Percentiles rank a stretch among this genome's conserved stretches.
Evolutionary conservation across 2,888 invertebrate species (phyloP).

Genomic region (Trissoscelio sp.): DNA sequence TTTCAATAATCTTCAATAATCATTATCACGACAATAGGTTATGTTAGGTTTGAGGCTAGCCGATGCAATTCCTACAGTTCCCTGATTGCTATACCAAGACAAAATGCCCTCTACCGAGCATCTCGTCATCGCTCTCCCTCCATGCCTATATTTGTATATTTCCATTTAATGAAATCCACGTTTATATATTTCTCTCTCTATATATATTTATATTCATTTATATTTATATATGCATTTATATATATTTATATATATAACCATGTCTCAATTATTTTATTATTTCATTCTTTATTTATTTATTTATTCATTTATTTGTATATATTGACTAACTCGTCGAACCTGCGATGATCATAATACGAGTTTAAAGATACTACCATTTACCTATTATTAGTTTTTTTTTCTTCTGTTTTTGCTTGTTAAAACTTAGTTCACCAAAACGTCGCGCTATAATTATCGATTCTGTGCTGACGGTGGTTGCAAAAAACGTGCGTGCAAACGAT

Average conservation of each 20-base stretch:
- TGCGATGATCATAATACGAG: constrained; percentile 77
- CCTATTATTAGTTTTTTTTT: constrained; percentile 38
- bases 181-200: constrained; percentile 67
- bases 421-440: constrained; percentile 43
- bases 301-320: constrained; percentile 68
- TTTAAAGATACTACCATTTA: constrained; percentile 76
- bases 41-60: constrained; percentile 75
- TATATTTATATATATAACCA: constrained; percentile 53
- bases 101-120: constrained; percentile 24
- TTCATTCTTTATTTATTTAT: constrained; percentile 44
- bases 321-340: constrained; percentile 77
- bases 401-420: constrained; percentile 31
- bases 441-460: constrained; percentile 42
- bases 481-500: constrained; percentile 62
- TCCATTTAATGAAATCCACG: constrained; percentile 52
- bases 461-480: constrained; percentile 56
- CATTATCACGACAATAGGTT: constrained; percentile 69
- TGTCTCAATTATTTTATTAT: constrained; percentile 71
- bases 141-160: constrained; percentile 62
- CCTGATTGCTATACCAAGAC: constrained; percentile 76
- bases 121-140: background rate
- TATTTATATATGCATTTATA: constrained; percentile 54
- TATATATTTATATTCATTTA: constrained; percentile 57
- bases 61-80: constrained; percentile 80
- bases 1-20: constrained; percentile 60